These are phyloP conservation scores for Enteromius fasciolatus DNA, from an alignment of 2,797 vertebrate genomes.

Conservation along the genomic window DNA sequence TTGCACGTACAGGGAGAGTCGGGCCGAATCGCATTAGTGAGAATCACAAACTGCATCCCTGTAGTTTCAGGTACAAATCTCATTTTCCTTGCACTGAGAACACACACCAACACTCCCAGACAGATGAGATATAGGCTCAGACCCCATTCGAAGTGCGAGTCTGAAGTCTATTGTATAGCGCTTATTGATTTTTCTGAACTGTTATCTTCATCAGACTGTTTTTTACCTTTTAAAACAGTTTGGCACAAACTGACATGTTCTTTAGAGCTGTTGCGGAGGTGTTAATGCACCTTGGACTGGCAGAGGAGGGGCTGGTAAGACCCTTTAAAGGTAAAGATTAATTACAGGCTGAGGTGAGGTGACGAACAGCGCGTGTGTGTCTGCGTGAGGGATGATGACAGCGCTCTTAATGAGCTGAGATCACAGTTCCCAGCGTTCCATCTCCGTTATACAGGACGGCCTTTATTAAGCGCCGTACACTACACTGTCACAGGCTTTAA, in stretches of 20 bases:
- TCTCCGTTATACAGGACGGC: conserved; percentile 42
- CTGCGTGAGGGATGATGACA: conserved; percentile 59
- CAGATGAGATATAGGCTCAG: not conserved
- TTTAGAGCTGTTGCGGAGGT: conserved; percentile 49
- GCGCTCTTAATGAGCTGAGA: conserved; percentile 67
- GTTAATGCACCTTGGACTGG: conserved; percentile 57
- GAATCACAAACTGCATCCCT: conserved; percentile 53
- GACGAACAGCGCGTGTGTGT: conserved; percentile 34
- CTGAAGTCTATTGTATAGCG: not conserved
- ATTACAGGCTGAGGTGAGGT: conserved; percentile 63
- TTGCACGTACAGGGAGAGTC: not conserved
- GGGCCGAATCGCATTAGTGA: conserved; percentile 46
- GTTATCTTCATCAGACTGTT: conserved; percentile 32
- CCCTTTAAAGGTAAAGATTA: conserved; percentile 66
- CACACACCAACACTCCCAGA: conserved; percentile 47
- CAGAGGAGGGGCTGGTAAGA: not conserved
- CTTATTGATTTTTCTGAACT: conserved; percentile 8
- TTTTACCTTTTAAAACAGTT: conserved; percentile 29
- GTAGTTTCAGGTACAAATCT: conserved; percentile 55
- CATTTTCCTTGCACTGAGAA: conserved; percentile 53
- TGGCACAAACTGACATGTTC: conserved; percentile 39
- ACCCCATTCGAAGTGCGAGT: not conserved
- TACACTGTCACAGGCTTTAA: conserved; percentile 26
- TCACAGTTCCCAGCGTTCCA: conserved; percentile 57
- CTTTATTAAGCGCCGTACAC: conserved; percentile 58